Base-by-base conservation (phyloP, 1,140 invertebrate genomes). In the Macrosteles quadrilineatus region DNA sequence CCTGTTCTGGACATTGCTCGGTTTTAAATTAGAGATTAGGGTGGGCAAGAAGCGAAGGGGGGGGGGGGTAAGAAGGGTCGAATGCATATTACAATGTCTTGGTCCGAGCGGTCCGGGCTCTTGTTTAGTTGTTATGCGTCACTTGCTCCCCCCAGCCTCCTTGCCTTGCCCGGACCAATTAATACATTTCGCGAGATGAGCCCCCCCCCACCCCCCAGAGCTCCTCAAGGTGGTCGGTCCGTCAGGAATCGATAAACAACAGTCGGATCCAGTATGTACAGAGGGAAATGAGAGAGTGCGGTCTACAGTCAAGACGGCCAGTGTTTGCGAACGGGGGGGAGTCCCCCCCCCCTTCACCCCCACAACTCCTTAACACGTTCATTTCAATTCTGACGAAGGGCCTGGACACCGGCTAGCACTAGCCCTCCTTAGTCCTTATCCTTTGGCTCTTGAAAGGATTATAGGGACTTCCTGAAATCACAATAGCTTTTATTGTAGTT, bases 181-280 rank as follows among this genome's bases (percentile, higher is more conserved):
- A 74, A 74, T 74, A 74, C 73, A 74, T 74, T 69, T 74, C 73
- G 71, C 69, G 73, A 74, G 73, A 74, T 74, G 68, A 72, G 47
- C 57, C 71, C 63, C 71, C 66, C 47, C 32, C 25, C 62, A 59
- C 29, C 50, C 65, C 43, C 36, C 55, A 27, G 12, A 43, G 27
- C 65, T 72, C 55, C 67, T 68, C 73, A 74, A 74, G 73, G 73
- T 74, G 71, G 71, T 74, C 71, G 71, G 71, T 74, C 71, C 71
- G 73, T 70, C 73, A 69, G 68, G 68, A 74, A 74, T 74, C 73
- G 73, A 74, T 74, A 74, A 72, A 74, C 71, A 72, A 71, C 65
- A 71, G 69, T 73, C 68, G 30, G 57, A 27, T 50, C 53, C 50
- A 25, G 21, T 66, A 45, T 66, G 67, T 69, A 69, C 68, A 69